Conservation (phyloP, 2,797 vertebrate species). For the Lagodon rhomboides region DNA sequence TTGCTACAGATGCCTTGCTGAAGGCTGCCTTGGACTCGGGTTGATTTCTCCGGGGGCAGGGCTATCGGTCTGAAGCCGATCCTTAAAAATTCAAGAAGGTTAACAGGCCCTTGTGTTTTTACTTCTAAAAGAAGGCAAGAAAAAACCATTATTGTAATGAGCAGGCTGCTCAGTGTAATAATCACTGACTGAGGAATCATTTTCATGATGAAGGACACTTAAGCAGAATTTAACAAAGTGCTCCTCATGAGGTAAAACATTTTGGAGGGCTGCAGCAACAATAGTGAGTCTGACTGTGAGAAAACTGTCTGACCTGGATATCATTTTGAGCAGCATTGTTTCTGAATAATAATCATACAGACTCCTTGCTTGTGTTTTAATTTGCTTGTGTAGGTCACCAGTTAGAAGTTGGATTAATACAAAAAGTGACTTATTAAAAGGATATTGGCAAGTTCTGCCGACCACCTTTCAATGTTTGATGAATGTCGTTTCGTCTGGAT, state of each 20-base stretch:
- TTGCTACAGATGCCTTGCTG: constrained; percentile 1
- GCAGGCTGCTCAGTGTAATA: constrained; percentile 6
- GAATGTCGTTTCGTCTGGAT: too few relatives aligned
- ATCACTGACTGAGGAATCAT: constrained; percentile 19
- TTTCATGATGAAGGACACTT: constrained; percentile 22
- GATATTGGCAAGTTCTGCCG: too few relatives aligned
- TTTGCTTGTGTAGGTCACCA: too few relatives aligned
- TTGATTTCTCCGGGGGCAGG: constrained; percentile 34
- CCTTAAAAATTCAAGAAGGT: constrained; percentile 13
- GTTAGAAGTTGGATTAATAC: too few relatives aligned
- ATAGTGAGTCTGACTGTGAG: neutral
- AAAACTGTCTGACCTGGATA: neutral
- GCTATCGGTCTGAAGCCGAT: constrained; percentile 4
- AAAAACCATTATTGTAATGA: constrained; percentile 19
- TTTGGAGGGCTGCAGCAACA: neutral
- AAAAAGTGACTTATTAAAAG: too few relatives aligned
- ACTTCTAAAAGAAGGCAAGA: neutral
- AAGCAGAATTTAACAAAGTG: constrained; percentile 2
- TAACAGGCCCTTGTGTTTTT: constrained; percentile 15
- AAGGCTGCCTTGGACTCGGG: neutral
- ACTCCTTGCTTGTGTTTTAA: too few relatives aligned
- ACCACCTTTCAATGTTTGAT: too few relatives aligned
- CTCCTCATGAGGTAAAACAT: neutral
- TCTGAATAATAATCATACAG: too few relatives aligned
- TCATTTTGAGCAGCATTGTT: neutral